phyloP scores from a whole-genome alignment of 1,140 invertebrate genomes.

The Drosophila sturtevanti region DNA sequence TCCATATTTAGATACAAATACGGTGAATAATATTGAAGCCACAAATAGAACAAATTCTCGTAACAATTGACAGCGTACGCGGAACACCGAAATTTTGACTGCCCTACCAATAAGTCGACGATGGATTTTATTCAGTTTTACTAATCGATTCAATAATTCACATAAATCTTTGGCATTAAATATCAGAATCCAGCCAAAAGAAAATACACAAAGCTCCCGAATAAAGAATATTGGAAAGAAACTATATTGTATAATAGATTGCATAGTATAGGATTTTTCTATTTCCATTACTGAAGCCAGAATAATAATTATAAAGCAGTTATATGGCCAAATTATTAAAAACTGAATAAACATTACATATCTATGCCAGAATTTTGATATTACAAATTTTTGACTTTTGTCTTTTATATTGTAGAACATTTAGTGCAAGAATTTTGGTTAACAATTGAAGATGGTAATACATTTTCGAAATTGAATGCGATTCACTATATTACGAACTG shows the following conservation, averaged over 20 bases:
- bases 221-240: too few relatives aligned
- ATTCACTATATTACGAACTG: too few relatives aligned
- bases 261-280: too few relatives aligned
- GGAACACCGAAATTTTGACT: not conserved
- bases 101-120: not conserved
- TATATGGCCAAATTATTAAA: not conserved
- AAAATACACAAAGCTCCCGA: not conserved
- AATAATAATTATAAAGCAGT: not conserved
- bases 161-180: not conserved
- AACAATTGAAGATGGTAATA: not conserved
- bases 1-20: too few relatives aligned
- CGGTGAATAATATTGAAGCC: not conserved
- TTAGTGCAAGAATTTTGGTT: too few relatives aligned
- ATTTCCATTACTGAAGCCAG: too few relatives aligned
- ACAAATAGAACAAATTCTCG: not conserved
- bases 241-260: too few relatives aligned
- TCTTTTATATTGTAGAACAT: not conserved
- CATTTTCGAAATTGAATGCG: too few relatives aligned
- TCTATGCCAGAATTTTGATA: not conserved
- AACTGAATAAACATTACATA: not conserved
- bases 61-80: not conserved
- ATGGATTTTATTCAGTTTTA: not conserved
- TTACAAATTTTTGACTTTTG: not conserved
- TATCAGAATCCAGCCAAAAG: not conserved
- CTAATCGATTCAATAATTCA: not conserved